Conservation (phyloP, 2,113 vertebrate genomes). For the Eonycteris spelaea region DNA sequence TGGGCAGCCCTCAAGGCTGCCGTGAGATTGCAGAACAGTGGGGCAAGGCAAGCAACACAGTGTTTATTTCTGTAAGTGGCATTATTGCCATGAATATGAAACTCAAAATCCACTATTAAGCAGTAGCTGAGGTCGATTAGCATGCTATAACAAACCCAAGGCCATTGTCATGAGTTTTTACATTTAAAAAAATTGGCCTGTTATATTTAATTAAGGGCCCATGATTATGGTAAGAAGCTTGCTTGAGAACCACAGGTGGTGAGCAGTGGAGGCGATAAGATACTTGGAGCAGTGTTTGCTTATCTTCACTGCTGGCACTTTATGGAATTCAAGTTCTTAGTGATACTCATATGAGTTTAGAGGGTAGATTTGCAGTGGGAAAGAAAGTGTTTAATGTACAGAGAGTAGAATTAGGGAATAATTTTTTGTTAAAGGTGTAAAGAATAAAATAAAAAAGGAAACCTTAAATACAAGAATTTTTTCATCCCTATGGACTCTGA, state of each 20-base stretch:
- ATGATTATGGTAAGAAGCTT: not conserved
- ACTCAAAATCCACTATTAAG: not conserved
- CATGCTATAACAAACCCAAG: not conserved
- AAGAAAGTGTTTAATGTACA: not conserved
- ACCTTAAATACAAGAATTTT: not conserved
- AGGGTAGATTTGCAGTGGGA: not conserved
- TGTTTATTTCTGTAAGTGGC: slow-evolving; percentile 9
- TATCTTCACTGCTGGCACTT: not conserved
- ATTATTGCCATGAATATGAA: not conserved
- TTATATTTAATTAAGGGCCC: slow-evolving; percentile 56
- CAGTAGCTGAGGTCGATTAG: not conserved
- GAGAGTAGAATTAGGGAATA: not conserved
- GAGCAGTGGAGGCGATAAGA: not conserved
- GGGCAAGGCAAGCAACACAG: not conserved
- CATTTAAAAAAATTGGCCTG: slow-evolving; percentile 37
- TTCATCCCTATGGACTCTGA: not conserved
- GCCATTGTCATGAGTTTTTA: slow-evolving; percentile 20
- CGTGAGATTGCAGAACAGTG: not conserved
- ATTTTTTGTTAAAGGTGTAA: not conserved
- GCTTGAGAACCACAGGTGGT: not conserved
- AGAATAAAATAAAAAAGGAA: slow-evolving; percentile 24
- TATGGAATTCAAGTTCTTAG: not conserved
- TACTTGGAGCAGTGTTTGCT: not conserved
- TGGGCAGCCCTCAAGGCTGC: not conserved
- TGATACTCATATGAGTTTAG: not conserved